Conservation (phyloP, 2,113 vertebrate genomes). For the Plotosus lineatus region DNA sequence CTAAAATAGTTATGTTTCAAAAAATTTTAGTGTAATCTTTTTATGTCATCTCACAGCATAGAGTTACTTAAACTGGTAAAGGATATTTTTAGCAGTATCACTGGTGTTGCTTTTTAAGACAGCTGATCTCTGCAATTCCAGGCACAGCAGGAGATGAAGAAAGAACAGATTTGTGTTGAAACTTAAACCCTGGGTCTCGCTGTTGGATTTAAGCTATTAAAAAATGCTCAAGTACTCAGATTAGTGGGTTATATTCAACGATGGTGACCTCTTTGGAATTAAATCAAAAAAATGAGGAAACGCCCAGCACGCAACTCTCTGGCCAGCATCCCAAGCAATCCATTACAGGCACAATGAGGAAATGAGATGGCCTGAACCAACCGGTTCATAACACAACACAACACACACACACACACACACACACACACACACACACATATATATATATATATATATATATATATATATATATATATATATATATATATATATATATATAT, state of each 20-base stretch:
- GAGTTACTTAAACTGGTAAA: neutral
- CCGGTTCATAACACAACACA: too few species aligned
- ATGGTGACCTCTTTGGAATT: slow-evolving; percentile 62
- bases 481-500: too few species aligned
- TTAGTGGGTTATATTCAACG: slow-evolving; percentile 4
- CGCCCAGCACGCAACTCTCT: slow-evolving; percentile 58
- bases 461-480: too few species aligned
- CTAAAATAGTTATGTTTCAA: neutral
- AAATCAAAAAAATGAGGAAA: slow-evolving; percentile 56
- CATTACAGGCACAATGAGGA: slow-evolving; percentile 62
- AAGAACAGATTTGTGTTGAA: slow-evolving; percentile 50
- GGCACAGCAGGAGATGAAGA: slow-evolving; percentile 28
- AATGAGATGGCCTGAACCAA: slow-evolving; percentile 61
- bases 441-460: too few species aligned
- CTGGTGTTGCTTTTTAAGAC: neutral
- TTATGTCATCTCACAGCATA: neutral
- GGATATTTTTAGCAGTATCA: neutral
- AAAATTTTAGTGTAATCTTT: neutral
- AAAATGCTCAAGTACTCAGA: slow-evolving; percentile 47
- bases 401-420: too few species aligned
- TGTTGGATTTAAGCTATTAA: slow-evolving; percentile 66
- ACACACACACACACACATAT: too few species aligned
- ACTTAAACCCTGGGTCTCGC: slow-evolving; percentile 58
- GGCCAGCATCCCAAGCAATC: slow-evolving; percentile 52
- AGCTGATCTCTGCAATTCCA: slow-evolving; percentile 28